Evolutionary conservation across 2,888 invertebrate genomes (phyloP), one percentile per base, ranked within the genome.

Genomic region (Eueremaeus valkanovi): DNA sequence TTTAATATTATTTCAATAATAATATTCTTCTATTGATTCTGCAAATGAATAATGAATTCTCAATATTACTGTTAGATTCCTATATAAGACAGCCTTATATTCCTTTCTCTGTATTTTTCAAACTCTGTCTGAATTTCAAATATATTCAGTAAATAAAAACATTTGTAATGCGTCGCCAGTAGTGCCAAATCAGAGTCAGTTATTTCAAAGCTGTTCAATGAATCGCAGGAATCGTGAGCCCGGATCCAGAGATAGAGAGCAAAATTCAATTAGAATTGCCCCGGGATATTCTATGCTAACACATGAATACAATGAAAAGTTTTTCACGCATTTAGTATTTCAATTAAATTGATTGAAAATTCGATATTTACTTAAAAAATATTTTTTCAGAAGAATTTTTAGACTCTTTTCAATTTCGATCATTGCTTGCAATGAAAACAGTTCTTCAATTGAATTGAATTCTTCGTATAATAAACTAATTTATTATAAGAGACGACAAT

Each of bases 101-200:
- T n/a, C n/a, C n/a, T n/a, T n/a, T n/a, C 45, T 45, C 3, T 45
- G 13, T 49, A 49, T 49, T 11, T 49, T 18, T 5, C 11, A 9
- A 45, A 45, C 49, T 49, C 18, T 49, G 18, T 49, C 21, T 49
- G 49, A 49, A 49, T 49, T 49, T 5, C 49, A 9, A n/a, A 45
- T 45, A 45, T 45, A 49, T n/a, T 49, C n/a, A n/a, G 49, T 49
- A 8, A 49, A 49, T 18, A 49, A 49, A n/a, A 49, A 49, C 49
- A 49, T 49, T 49, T 49, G 49, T 49, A n/a, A n/a, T 49, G 21
- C 49, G 49, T 49, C 49, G 21, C 49, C n/a, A 21, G 49, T 49
- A n/a, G 49, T 49, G 49, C 49, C 49, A 49, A 49, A 49, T 49
- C 49, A 49, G 49, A 49, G 18, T 21, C 49, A 49, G 55, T 27